Base-by-base conservation (phyloP, 2,888 invertebrate species). In the Bedellia somnulentella region DNA sequence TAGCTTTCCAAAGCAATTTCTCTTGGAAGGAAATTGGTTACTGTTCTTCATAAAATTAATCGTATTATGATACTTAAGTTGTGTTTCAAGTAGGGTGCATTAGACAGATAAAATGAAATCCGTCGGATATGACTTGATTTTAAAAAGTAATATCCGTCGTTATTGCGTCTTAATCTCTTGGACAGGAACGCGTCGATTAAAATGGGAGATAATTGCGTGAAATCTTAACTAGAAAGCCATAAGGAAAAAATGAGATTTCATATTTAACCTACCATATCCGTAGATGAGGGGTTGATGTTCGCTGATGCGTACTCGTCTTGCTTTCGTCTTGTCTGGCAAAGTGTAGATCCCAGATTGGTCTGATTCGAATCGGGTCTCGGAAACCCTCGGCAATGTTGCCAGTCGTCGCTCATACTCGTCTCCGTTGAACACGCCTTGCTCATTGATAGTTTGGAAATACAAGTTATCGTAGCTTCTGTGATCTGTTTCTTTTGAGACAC, bases 271-370 rank as follows among this genome's bases (percentile, higher is more conserved):
- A 75, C 75, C 73, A 45, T 73, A 73, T 47, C 66, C 73, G 40
- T 67, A 53, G 32, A 73, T 56, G 41, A 58, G 55, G 15, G 75
- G 64, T 34, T 58, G 49, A 33, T 54, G 49, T 38, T 68, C 59
- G 42, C 70, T 70, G 46, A 75, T 73, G 42, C 73, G 63, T 17
- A 75, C 75, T 27, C 71, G 61, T 45, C 73, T 52, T 35, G 54
- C 49, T 28, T 50, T 54, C 27, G 56, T 56, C 45, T 58, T 57
- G 32, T 46, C 42, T 18, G 73, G 73, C 38, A 73, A 45, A 4
- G 70, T 63, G 37, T 63, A 57, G 42, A 56, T 53, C 25, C 52
- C 61, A 16, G 47, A 46, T 22, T 44, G 46, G 35, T 49, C 44
- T 39, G 44, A 44, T 13, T 46, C 43, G 36, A 41, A 45, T 30